phyloP scores from a whole-genome alignment of 1,140 invertebrate genomes.

The Drosophila repleta region DNA sequence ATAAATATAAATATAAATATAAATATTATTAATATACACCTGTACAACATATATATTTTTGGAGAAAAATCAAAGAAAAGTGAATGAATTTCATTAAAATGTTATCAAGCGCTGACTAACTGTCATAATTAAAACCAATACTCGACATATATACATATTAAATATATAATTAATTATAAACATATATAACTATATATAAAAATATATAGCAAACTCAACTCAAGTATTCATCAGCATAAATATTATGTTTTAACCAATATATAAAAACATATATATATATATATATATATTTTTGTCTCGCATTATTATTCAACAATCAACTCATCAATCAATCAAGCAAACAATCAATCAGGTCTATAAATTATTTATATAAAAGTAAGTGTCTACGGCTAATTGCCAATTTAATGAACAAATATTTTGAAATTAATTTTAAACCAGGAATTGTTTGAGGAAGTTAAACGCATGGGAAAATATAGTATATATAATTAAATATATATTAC shows the following conservation, averaged over 20 bases:
- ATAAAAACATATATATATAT: slow-evolving; percentile 5
- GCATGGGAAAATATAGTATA: too few relatives aligned
- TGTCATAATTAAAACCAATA: slow-evolving; percentile 29
- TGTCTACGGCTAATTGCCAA: neutral
- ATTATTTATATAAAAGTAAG: slow-evolving; percentile 33
- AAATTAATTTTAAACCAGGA: neutral
- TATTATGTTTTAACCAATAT: slow-evolving; percentile 34
- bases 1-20: slow-evolving; percentile 30
- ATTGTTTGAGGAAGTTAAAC: neutral
- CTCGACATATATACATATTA: slow-evolving; percentile 15
- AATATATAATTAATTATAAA: slow-evolving; percentile 19
- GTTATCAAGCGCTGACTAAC: slow-evolving; percentile 8
- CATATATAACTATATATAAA: slow-evolving; percentile 15
- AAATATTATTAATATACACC: slow-evolving; percentile 52
- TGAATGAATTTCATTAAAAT: slow-evolving; percentile 6
- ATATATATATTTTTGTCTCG: slow-evolving; percentile 53
- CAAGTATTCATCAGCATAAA: slow-evolving; percentile 45
- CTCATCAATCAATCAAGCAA: slow-evolving; percentile 64
- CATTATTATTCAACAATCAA: slow-evolving; percentile 68
- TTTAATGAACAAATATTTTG: neutral
- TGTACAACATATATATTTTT: slow-evolving; percentile 59
- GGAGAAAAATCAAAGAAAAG: slow-evolving; percentile 35
- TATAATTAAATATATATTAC: too few relatives aligned
- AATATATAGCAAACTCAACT: slow-evolving; percentile 36
- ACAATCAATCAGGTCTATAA: slow-evolving; percentile 63